These are phyloP conservation scores for Listronotus bonariensis DNA, from an alignment of 1,140 invertebrate genomes.

Conservation along the genomic window DNA sequence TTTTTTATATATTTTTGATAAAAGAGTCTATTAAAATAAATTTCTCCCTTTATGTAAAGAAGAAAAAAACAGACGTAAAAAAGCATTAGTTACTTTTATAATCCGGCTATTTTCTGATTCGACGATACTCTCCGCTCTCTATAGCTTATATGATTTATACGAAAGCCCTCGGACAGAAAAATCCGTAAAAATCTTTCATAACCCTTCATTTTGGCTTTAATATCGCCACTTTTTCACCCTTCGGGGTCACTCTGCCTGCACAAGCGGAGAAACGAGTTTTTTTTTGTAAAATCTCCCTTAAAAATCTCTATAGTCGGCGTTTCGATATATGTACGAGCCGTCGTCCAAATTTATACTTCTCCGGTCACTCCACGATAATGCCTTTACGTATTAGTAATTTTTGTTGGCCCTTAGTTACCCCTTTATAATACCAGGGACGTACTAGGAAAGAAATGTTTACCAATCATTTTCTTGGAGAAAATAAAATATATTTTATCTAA, in stretches of 20 bases:
- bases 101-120: constrained; percentile 32
- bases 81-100: constrained; percentile 33
- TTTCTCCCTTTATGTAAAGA: too few relatives aligned
- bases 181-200: constrained; percentile 38
- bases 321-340: constrained; percentile 23
- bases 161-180: constrained; percentile 30
- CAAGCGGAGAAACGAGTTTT: constrained; percentile 7
- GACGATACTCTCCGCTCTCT: constrained; percentile 25
- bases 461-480: too few relatives aligned
- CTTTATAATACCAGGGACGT: constrained; percentile 15
- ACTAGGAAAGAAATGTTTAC: too few relatives aligned
- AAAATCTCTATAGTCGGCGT: constrained; percentile 35
- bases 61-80: neutral
- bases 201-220: constrained; percentile 35
- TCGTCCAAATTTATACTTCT: constrained; percentile 31
- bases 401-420: constrained; percentile 32
- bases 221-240: constrained; percentile 30
- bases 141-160: constrained; percentile 35
- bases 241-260: neutral
- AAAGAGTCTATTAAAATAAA: too few relatives aligned
- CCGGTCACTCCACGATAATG: constrained; percentile 26
- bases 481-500: too few relatives aligned
- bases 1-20: too few relatives aligned
- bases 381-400: constrained; percentile 37
- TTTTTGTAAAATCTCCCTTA: constrained; percentile 33